These are phyloP conservation scores for Silurus lanzhouensis DNA, from an alignment of 2,797 vertebrate species.

Conservation along the genomic window DNA sequence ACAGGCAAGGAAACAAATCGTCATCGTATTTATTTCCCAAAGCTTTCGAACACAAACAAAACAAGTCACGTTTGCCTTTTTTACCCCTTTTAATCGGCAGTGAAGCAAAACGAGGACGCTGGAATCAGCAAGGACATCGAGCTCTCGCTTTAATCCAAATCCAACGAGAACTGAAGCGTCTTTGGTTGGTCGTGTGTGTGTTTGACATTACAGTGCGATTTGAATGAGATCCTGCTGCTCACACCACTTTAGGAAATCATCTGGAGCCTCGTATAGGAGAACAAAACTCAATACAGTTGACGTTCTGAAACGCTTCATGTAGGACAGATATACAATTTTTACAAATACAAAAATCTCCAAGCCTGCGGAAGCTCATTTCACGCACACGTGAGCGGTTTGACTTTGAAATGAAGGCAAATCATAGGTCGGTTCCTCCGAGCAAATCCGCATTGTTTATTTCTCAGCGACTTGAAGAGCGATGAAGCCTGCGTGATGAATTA, in stretches of 20 bases:
- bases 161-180: neutral
- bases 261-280: neutral
- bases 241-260: neutral
- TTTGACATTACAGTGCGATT: neutral
- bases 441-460: constrained; percentile 11
- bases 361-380: neutral
- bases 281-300: no score
- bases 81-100: neutral
- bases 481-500: neutral
- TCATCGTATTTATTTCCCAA: neutral
- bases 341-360: no score
- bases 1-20: neutral
- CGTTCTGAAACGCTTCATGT: neutral
- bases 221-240: neutral
- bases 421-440: constrained; percentile 24
- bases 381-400: constrained; percentile 40
- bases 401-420: constrained; percentile 44
- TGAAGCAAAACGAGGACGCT: neutral
- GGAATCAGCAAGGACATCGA: no score
- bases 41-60: neutral
- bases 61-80: neutral
- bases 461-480: neutral
- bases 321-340: neutral
- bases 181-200: neutral
- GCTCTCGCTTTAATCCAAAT: neutral